Conservation (phyloP, 2,888 invertebrate genomes). For the Fragum sueziense region DNA sequence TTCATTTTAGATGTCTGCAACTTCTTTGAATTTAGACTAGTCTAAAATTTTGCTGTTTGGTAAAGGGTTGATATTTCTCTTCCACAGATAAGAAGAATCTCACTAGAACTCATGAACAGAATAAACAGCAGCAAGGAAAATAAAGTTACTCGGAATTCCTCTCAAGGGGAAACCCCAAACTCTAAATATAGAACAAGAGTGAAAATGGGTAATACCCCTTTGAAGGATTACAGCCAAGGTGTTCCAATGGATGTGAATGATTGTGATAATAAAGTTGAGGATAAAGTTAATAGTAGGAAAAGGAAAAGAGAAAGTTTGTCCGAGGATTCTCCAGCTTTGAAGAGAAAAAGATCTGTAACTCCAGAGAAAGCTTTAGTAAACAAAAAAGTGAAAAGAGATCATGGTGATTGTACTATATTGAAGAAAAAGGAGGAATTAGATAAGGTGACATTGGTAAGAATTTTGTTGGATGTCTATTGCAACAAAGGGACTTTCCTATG, state of each 20-base stretch:
- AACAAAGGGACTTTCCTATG: no score
- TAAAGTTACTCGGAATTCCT: not conserved
- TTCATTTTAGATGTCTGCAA: no score
- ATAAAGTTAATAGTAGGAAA: not conserved
- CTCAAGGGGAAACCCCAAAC: conserved; percentile 12
- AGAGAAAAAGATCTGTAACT: conserved; percentile 12
- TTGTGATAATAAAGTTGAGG: not conserved
- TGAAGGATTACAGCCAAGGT: conserved; percentile 49
- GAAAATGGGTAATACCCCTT: conserved; percentile 31
- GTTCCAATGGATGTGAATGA: conserved; percentile 12
- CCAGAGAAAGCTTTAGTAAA: not conserved
- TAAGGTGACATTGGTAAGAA: conserved; percentile 3
- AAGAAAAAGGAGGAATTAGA: conserved; percentile 14
- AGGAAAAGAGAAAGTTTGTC: conserved; percentile 17
- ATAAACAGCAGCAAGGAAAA: conserved; percentile 26
- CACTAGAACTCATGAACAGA: conserved; percentile 21
- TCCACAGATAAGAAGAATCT: conserved; percentile 43
- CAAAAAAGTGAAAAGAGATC: not conserved
- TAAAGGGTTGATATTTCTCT: no score
- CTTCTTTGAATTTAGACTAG: no score
- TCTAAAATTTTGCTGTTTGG: no score
- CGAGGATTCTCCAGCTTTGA: conserved; percentile 10
- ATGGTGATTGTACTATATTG: not conserved
- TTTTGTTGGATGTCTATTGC: no score
- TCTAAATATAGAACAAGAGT: conserved; percentile 55